These are phyloP conservation scores for Naso thynnoides DNA, from an alignment of 2,797 vertebrate species.

Conservation along the genomic window DNA sequence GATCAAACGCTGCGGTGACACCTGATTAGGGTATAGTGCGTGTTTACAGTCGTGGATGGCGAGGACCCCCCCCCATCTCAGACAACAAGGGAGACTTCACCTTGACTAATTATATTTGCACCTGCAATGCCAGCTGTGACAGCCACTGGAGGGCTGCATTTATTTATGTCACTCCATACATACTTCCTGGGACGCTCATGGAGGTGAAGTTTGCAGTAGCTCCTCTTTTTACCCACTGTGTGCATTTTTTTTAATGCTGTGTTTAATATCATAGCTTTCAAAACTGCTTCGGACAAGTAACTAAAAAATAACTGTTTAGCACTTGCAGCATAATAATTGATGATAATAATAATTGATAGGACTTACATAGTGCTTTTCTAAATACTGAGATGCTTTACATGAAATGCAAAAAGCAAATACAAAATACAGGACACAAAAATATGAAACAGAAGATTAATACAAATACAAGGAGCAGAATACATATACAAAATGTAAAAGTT, in stretches of 20 bases:
- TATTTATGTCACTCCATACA: conserved; percentile 85
- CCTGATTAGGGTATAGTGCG: conserved; percentile 92
- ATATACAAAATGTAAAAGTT: no score
- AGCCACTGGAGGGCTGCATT: conserved; percentile 85
- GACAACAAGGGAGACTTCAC: conserved; percentile 92
- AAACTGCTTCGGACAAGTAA: conserved; percentile 20
- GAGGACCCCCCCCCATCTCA: conserved; percentile 80
- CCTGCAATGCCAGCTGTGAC: conserved; percentile 90
- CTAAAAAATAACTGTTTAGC: no score
- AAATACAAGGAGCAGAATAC: no score
- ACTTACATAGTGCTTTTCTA: no score
- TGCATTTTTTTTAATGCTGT: conserved; percentile 46
- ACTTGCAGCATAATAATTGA: background rate
- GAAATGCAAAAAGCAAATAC: no score
- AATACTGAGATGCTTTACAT: no score
- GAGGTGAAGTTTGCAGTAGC: conserved; percentile 69
- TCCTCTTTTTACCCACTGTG: conserved; percentile 58
- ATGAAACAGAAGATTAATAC: no score
- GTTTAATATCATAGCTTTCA: conserved; percentile 16
- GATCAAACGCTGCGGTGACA: conserved; percentile 96
- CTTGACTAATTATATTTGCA: conserved; percentile 97
- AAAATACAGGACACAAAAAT: no score
- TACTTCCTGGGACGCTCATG: conserved; percentile 81
- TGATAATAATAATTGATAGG: no score
- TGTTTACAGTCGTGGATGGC: conserved; percentile 93